Percentiles rank a stretch among this genome's conserved stretches.
Conservation (phyloP, 2,888 invertebrate genomes). For the Folsomia manolachei region DNA sequence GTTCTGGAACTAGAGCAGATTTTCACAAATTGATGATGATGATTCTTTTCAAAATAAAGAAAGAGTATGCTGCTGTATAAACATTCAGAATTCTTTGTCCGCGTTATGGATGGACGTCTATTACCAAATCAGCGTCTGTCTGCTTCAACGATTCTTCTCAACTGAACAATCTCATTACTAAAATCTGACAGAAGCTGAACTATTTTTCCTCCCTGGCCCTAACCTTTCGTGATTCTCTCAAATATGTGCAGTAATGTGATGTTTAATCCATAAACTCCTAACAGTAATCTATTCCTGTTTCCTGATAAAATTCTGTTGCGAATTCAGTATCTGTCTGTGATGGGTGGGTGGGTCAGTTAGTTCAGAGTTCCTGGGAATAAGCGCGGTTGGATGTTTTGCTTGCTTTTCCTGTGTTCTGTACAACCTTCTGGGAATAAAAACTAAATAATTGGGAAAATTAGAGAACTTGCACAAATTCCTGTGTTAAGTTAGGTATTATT, state of each 20-base stretch:
- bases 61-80: not conserved
- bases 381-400: no score
- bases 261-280: slow-evolving; percentile 18
- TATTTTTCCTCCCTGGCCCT: not conserved
- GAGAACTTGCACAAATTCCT: no score
- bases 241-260: not conserved
- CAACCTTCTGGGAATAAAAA: no score
- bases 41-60: not conserved
- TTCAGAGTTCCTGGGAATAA: not conserved
- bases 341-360: not conserved
- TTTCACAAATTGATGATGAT: not conserved
- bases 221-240: slow-evolving; percentile 21
- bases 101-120: no score
- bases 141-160: not conserved
- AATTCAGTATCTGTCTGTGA: not conserved
- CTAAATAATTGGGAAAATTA: no score
- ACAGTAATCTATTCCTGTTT: not conserved
- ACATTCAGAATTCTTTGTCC: not conserved
- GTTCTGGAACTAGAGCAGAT: no score
- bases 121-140: not conserved
- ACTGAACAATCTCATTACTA: not conserved
- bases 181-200: not conserved
- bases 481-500: no score
- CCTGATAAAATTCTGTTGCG: slow-evolving; percentile 11
- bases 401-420: no score